phyloP scores from a whole-genome alignment of 2,888 invertebrate species.

The Catocala fraxini region DNA sequence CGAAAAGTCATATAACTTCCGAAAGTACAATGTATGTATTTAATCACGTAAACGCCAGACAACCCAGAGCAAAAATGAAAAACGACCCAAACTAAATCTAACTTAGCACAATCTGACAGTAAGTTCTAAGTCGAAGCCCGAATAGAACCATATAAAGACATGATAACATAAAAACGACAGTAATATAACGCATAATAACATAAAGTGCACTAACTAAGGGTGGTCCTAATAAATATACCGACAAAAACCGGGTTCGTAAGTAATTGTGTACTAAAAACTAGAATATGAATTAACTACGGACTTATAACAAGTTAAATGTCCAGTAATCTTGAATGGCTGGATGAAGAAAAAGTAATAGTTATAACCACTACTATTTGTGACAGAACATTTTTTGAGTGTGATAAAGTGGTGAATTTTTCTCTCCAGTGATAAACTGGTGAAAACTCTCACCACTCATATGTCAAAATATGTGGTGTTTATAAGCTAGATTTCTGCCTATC shows the following conservation, averaged over 20 bases:
- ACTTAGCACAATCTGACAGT: not conserved
- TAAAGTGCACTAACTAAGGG: constrained; percentile 34
- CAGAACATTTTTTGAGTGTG: constrained; percentile 17
- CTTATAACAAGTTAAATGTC: constrained; percentile 41
- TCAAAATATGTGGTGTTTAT: too few species aligned
- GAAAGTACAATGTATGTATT: too few species aligned
- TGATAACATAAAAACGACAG: not conserved
- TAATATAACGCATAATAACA: constrained; percentile 2
- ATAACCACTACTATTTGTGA: constrained; percentile 37
- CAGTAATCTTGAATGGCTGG: constrained; percentile 23
- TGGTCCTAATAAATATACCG: constrained; percentile 43
- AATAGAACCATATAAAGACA: constrained; percentile 2
- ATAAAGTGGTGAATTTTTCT: constrained; percentile 10
- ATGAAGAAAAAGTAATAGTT: constrained; percentile 47
- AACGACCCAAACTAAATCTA: not conserved
- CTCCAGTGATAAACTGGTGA: too few species aligned
- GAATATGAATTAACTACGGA: constrained; percentile 44
- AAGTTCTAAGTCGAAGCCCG: not conserved
- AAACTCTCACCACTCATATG: too few species aligned
- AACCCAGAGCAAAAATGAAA: not conserved
- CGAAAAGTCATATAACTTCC: too few species aligned
- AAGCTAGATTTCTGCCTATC: too few species aligned
- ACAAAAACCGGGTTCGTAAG: constrained; percentile 42
- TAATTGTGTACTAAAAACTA: constrained; percentile 53
- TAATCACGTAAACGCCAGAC: too few species aligned